Percentiles rank a stretch among this genome's conserved stretches.
Conservation (phyloP, 2,113 vertebrate genomes). For the Perca schrenkii region DNA sequence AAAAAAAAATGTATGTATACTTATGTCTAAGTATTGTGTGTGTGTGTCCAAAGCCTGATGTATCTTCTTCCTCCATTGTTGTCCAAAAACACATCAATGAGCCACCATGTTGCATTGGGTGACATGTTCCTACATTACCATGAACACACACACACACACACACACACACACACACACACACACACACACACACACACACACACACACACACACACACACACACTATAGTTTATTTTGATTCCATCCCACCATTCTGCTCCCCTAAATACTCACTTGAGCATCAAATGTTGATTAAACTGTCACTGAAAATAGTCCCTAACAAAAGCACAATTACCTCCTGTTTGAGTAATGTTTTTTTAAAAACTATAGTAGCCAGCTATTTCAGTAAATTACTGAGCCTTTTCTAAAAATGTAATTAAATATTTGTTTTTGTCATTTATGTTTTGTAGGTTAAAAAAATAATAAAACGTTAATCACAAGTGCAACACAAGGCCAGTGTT, state of each 20-base stretch:
- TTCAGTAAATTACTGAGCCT: no score
- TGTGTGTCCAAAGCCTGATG: background rate
- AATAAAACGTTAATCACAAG: background rate
- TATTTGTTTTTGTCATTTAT: background rate
- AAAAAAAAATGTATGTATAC: background rate
- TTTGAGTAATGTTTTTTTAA: background rate
- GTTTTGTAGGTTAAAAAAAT: no score
- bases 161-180: no score
- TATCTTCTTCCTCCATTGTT: background rate
- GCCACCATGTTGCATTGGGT: background rate
- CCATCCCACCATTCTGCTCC: no score
- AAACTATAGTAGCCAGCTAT: no score
- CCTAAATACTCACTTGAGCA: background rate
- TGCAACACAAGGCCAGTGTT: background rate
- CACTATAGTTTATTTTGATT: no score
- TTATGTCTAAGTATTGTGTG: background rate
- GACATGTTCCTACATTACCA: background rate
- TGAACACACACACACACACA: background rate
- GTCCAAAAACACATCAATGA: background rate
- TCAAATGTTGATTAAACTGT: background rate
- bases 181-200: no score
- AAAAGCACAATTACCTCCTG: background rate
- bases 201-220: no score
- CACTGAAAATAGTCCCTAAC: background rate
- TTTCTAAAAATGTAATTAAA: background rate